Conservation (phyloP, 2,888 invertebrate genomes). For the Apamea sordens region DNA sequence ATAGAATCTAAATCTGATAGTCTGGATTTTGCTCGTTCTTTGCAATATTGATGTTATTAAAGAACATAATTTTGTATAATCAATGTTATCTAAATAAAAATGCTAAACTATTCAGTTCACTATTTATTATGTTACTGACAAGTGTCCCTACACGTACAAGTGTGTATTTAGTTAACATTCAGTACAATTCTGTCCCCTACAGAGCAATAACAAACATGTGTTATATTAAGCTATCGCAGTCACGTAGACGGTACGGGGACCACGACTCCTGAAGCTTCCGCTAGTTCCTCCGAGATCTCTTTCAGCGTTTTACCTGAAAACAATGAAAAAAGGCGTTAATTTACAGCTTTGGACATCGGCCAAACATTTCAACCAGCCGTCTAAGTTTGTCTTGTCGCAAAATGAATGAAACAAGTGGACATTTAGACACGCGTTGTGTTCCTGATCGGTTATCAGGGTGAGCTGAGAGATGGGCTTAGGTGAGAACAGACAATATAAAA, state of each 20-base stretch:
- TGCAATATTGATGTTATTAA: slow-evolving; percentile 12
- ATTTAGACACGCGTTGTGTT: slow-evolving; percentile 79
- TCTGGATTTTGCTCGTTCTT: slow-evolving; percentile 28
- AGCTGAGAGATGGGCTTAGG: slow-evolving; percentile 86
- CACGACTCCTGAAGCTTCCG: slow-evolving; percentile 78
- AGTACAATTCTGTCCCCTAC: slow-evolving; percentile 53
- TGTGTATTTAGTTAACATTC: slow-evolving; percentile 44
- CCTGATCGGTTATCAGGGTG: slow-evolving; percentile 83
- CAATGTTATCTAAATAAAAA: slow-evolving; percentile 70
- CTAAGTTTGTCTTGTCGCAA: slow-evolving; percentile 86
- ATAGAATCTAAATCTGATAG: slow-evolving; percentile 41
- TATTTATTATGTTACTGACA: slow-evolving; percentile 67
- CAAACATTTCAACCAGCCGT: slow-evolving; percentile 89
- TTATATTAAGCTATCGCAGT: slow-evolving; percentile 66
- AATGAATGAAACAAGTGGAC: slow-evolving; percentile 86
- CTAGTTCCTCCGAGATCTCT: slow-evolving; percentile 79
- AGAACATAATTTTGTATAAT: neutral
- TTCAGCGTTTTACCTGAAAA: slow-evolving; percentile 89
- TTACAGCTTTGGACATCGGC: slow-evolving; percentile 86
- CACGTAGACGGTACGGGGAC: slow-evolving; percentile 61
- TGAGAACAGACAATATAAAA: slow-evolving; percentile 89
- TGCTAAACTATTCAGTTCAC: slow-evolving; percentile 66
- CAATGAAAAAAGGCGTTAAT: slow-evolving; percentile 87
- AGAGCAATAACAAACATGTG: slow-evolving; percentile 64
- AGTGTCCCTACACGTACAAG: slow-evolving; percentile 45